These are phyloP conservation scores for Dendrocincla fuliginosa DNA, from an alignment of 2,797 vertebrate species.

Conservation along the genomic window DNA sequence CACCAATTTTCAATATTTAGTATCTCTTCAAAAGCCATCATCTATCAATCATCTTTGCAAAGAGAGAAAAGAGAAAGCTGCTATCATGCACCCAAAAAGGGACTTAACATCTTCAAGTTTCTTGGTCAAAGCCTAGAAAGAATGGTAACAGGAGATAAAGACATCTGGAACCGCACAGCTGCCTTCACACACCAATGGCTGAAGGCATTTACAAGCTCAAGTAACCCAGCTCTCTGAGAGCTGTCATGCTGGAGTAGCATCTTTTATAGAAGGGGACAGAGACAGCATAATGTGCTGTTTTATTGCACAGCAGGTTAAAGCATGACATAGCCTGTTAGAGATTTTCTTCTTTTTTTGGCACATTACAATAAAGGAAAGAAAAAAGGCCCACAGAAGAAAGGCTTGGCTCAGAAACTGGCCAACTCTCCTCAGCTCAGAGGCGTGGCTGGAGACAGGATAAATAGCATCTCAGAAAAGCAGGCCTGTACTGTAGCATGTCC, in stretches of 20 bases:
- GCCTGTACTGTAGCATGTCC: not conserved
- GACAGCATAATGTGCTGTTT: rapidly evolving
- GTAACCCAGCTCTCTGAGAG: not conserved
- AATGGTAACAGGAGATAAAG: not conserved
- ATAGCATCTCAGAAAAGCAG: not conserved
- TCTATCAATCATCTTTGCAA: not conserved
- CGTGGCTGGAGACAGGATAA: not conserved
- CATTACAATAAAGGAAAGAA: not conserved
- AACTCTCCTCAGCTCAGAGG: not conserved
- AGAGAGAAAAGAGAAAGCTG: not conserved
- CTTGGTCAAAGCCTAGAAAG: not conserved
- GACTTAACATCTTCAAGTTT: not conserved
- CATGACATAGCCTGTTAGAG: not conserved
- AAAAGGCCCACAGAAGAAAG: not conserved
- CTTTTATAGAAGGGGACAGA: not conserved
- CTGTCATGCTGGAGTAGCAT: not conserved
- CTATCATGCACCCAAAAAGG: not conserved
- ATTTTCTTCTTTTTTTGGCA: not conserved
- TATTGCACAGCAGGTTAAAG: not conserved
- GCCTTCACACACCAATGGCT: not conserved
- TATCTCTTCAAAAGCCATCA: not conserved
- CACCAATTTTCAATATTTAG: not conserved
- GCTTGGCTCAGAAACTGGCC: not conserved
- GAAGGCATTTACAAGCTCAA: not conserved
- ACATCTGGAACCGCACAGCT: not conserved